Evolutionary conservation across 2,888 invertebrate species (phyloP), one percentile per base, ranked within the genome.

Genomic region (Cordilura impudica): DNA sequence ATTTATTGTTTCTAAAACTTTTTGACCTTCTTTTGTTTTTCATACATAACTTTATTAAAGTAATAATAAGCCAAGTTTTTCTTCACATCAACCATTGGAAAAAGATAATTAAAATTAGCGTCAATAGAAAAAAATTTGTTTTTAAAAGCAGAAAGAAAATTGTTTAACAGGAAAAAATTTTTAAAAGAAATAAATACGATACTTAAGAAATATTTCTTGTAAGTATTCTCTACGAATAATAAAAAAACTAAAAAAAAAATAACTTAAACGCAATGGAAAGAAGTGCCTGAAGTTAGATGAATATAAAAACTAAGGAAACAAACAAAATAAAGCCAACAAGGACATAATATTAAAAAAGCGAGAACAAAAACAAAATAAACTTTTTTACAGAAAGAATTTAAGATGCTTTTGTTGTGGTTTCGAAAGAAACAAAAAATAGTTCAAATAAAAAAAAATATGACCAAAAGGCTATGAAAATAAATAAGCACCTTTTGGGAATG

Each of bases 81-180:
- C 75, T 56, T 69, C 69, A 63, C 54, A 70, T 56, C 56, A 75
- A 56, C 56, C 56, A 63, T 75, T 75, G 63, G 14, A 75, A 56
- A 16, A 56, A 63, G 29, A 75, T 75, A 70, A 75, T 75, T 70
- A 69, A 75, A 75, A 75, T 75, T 75, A 75, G 49, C 69, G 69
- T 70, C 75, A 75, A 70, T 63, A 63, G 56, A 39, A 63, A 58
- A 49, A 63, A 45, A 23, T 23, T 12, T 14, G 23, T 45, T 61
- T n/a, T 21, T 10, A 8, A n/a, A 19, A 3, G n/a, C 7, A 23
- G n/a, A 5, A 45, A 61, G 12, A 45, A 3, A 10, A 23, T 4
- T 7, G 1, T 4, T 2, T 4, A 39, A 4, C 31, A 31, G 31
- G n/a, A 39, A 39, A 39, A 39, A 2, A 39, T n/a, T n/a, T 39